Base-by-base conservation (phyloP, 2,888 invertebrate genomes). In the Electrophaes corylata region DNA sequence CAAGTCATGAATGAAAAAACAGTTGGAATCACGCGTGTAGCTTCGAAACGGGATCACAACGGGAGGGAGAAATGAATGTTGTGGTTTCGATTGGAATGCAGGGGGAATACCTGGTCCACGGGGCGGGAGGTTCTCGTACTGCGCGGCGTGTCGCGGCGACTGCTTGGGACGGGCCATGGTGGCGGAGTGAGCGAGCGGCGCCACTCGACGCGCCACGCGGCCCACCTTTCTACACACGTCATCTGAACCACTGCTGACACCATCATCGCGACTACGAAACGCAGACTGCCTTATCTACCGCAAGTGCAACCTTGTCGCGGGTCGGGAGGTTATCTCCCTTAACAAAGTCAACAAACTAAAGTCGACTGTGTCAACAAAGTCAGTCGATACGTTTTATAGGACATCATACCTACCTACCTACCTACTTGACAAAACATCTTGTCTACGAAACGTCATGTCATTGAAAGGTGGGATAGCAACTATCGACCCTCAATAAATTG, bases 131-230 rank as follows among this genome's bases (percentile, higher is more conserved):
- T 83, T 78, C 64, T 83, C 83, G 83, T 77, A 71, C 72, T 91
- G 89, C 65, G 83, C 82, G 74, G 80, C 79, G 86, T 88, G 88
- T 64, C 92, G 89, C 70, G 89, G 78, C 87, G 91, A 87, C 88
- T 88, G 91, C 81, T 83, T 89, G 72, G 91, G 86, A 67, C 91
- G 91, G 79, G 88, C 89, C 91, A 91, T 91, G 81, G 76, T 79
- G 78, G 75, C 82, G 79, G 86, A 90, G 88, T 91, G 91, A 81
- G 76, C 74, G 84, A 75, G 78, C 68, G 69, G 62, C 51, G 65
- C 49, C 45, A 37, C 56, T 39, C 45, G 44, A 16, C 40, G 8
- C 66, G 72, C 81, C 79, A 75, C 79, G 77, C 79, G 78, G 76
- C 73, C 63, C 67, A 60, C 75, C 80, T 74, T 69, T 75, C 75